A percentile compares a stretch with the other conserved stretches of the same genome.
phyloP scores from a whole-genome alignment of 2,797 vertebrate species.

The Mormyrops attenuatus region DNA sequence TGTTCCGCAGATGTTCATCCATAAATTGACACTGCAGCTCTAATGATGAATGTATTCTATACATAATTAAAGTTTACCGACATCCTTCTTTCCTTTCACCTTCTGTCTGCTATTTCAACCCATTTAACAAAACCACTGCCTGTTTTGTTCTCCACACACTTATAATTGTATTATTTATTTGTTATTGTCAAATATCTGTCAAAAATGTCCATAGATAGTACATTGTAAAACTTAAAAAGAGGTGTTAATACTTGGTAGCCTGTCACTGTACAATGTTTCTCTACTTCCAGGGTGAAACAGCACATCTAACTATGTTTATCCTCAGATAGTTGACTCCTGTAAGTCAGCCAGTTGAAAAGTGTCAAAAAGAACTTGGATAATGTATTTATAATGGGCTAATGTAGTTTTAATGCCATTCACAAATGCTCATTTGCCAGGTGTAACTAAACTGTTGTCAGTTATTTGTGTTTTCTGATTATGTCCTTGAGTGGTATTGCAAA shows the following conservation, averaged over 20 bases:
- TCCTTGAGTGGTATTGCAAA: slow-evolving; percentile 53
- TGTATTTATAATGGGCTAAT: slow-evolving; percentile 18
- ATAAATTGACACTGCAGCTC: slow-evolving; percentile 46
- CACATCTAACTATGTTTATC: slow-evolving; percentile 61
- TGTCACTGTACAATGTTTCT: slow-evolving; percentile 37
- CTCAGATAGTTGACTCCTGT: slow-evolving; percentile 13
- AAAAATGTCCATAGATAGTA: slow-evolving; percentile 32
- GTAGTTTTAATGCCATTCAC: slow-evolving; percentile 41
- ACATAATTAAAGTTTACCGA: slow-evolving; percentile 61
- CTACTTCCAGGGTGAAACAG: slow-evolving; percentile 58
- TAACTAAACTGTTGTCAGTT: slow-evolving; percentile 62
- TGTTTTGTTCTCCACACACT: slow-evolving; percentile 46
- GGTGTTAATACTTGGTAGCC: slow-evolving; percentile 30
- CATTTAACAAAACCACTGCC: slow-evolving; percentile 23
- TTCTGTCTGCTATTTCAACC: slow-evolving; percentile 48
- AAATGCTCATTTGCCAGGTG: slow-evolving; percentile 59
- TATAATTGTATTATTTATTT: slow-evolving; percentile 48
- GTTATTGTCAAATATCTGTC: slow-evolving; percentile 50
- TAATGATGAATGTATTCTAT: slow-evolving; percentile 73
- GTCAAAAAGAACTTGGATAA: slow-evolving; percentile 34
- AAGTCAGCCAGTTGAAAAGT: slow-evolving; percentile 46
- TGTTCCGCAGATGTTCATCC: slow-evolving; percentile 39
- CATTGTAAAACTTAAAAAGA: slow-evolving; percentile 35
- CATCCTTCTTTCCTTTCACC: slow-evolving; percentile 58
- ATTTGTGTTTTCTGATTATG: slow-evolving; percentile 56